A percentile compares a stretch with the other conserved stretches of the same genome.
These are phyloP conservation scores for Clarias pachynema DNA, from an alignment of 2,797 vertebrate genomes.

Conservation along the genomic window DNA sequence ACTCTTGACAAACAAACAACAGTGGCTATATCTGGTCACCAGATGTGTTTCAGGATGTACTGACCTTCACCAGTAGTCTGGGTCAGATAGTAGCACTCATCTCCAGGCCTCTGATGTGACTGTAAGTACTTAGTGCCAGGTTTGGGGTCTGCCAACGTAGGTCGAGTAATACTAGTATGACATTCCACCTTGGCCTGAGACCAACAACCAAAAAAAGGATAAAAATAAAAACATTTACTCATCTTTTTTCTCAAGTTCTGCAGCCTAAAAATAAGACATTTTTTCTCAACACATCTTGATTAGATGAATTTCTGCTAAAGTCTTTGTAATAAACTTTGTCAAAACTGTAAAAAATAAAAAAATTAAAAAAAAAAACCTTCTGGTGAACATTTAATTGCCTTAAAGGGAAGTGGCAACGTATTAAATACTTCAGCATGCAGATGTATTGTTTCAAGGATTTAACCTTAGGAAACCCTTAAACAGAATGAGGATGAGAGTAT, in stretches of 20 bases:
- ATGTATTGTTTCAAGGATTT: conserved; percentile 34
- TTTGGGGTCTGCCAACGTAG: conserved; percentile 52
- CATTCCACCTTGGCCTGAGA: conserved; percentile 37
- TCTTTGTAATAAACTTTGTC: not conserved
- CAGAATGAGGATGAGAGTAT: not conserved
- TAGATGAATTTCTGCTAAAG: conserved; percentile 6
- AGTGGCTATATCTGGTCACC: not conserved
- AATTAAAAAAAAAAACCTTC: conserved; percentile 33
- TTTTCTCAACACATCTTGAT: conserved; percentile 11
- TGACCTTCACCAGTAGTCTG: conserved; percentile 44
- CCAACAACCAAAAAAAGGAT: not conserved
- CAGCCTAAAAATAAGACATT: not conserved
- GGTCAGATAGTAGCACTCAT: conserved; percentile 22
- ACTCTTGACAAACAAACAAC: conserved; percentile 41
- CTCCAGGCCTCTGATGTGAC: conserved; percentile 54
- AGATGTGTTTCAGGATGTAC: conserved; percentile 18
- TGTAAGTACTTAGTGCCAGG: conserved; percentile 66
- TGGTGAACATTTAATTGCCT: conserved; percentile 45
- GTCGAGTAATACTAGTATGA: conserved; percentile 22
- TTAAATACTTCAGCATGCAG: conserved; percentile 16
- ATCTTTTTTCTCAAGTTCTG: conserved; percentile 5
- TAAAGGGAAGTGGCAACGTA: conserved; percentile 43
- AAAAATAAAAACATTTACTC: conserved; percentile 2
- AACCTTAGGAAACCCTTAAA: conserved; percentile 28
- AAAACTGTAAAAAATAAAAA: conserved; percentile 21